Conservation (phyloP, 2,888 invertebrate species). For the Exocentrus adspersus region DNA sequence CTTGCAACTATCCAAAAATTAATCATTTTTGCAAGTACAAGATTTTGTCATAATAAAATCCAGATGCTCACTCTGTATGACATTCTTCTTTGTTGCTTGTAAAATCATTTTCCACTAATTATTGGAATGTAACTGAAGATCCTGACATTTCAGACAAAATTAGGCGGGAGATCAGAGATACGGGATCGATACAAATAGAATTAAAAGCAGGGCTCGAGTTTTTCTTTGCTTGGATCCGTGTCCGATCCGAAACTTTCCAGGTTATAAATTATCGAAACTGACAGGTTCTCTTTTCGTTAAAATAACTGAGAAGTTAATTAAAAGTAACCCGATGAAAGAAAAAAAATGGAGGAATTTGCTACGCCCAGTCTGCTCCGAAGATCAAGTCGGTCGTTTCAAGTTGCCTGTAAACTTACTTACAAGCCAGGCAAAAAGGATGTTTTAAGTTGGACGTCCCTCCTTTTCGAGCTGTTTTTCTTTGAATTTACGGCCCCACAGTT, state of each 20-base stretch:
- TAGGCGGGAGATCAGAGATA: background rate
- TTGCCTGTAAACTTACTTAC: constrained; percentile 24
- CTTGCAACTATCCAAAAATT: too few species aligned
- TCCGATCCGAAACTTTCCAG: background rate
- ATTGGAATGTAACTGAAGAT: too few species aligned
- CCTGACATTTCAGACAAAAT: constrained; percentile 10
- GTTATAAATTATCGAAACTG: constrained; percentile 22
- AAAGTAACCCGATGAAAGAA: constrained; percentile 17
- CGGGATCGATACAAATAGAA: constrained; percentile 8
- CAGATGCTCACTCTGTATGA: too few species aligned
- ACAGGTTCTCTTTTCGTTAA: constrained; percentile 19
- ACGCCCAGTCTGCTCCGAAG: constrained; percentile 17
- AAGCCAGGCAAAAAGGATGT: constrained; percentile 16
- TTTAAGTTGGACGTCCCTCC: constrained; percentile 4
- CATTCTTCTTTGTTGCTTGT: too few species aligned
- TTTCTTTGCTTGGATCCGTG: background rate
- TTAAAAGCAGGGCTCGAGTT: background rate
- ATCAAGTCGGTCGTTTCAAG: constrained; percentile 21
- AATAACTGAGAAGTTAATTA: constrained; percentile 27
- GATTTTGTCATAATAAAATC: too few species aligned
- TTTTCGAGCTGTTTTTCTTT: background rate
- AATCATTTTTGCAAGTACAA: too few species aligned
- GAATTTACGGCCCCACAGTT: constrained; percentile 14
- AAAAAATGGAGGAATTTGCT: constrained; percentile 19
- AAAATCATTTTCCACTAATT: background rate